Evolutionary conservation across 2,888 invertebrate species (phyloP), one percentile per base, ranked within the genome.

Genomic region (Ophion obscuratus): DNA sequence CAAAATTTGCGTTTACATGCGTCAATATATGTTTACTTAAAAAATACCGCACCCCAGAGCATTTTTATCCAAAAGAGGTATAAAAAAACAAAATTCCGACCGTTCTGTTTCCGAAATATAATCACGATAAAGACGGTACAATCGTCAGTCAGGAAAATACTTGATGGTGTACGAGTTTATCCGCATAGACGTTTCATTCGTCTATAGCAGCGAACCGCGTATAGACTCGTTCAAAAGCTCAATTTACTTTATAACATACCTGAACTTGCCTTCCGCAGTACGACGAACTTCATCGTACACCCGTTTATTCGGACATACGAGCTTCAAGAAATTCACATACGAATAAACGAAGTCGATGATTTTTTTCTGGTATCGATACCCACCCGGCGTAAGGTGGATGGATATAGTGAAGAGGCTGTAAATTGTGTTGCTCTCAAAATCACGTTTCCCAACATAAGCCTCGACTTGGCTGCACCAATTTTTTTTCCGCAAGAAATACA

Each of bases 321-420:
- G 24, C 24, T 24, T 24, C 24, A 24, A 24, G 95, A 98, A 95
- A 86, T 96, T 96, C 24, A 98, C 95, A 91, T 97, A 98, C 2
- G 97, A 96, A 93, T 97, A 98, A 73, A 98, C 95, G 0, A 96
- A 96, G 89, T 96, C 96, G 40, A 98, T 94, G 0, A 98, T 97
- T 91, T 97, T 95, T 78, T 96, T 95, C 31, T 98, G 92, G 89
- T 97, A 95, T 47, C 95, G 94, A 4, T 97, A 95, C 1, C 98
- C 98, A 71, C 96, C 95, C 87, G 97, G 96, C 0, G 98, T 98
- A 75, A 98, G 95, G 10, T 96, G 95, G 53, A 98, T 95, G 88
- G 96, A 96, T 9, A 98, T 94, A 5, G 96, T 96, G 93, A 98
- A 97, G 82, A 97, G 93, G 1, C 97, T 96, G 93, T 97, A 97